Evolutionary conservation across 2,797 vertebrate genomes (phyloP), one percentile per base, ranked within the genome.

Genomic region (Notolabrus celidotus): DNA sequence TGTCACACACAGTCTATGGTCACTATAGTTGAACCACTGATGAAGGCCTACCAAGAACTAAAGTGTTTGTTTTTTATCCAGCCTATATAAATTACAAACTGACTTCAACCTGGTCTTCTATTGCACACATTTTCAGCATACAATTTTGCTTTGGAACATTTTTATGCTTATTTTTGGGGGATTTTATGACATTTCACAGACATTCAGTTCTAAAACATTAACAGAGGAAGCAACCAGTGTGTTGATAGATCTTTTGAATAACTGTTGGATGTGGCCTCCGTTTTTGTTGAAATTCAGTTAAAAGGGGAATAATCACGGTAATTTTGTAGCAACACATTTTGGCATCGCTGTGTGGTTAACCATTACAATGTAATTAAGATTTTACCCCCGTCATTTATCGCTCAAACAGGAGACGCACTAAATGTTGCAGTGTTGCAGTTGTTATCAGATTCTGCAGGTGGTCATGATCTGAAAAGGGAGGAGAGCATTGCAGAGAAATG

Each of bases 401-500:
- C 42, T 15, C 47, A 58, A 59, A 52, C 31, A 54, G 19, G 1
- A n/a, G 23, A 52, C 10, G n/a, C 52, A n/a, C n/a, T n/a, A 31
- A 67, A 10, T 61, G 58, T 53, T 62, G 60, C 56, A 58, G 34
- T 15, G 15, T 36, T 62, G 45, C 51, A 77, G 51, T 22, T 47
- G 29, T 43, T 33, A n/a, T 46, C 23, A 54, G 15, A 54, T 23
- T 67, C 63, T 73, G 45, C 53, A 74, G 39, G 20, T 79, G 52
- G 68, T 56, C 31, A 34, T 33, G 25, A 54, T 72, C 38, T 59
- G 22, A 66, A 43, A 42, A 38, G 29, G 27, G 29, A 51, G 10
- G 16, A 33, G 43, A 69, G 45, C 12, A 38, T n/a, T 39, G 25
- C 56, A 67, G 33, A 72, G n/a, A 25, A 22, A 70, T 47, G 25